Percentiles rank a stretch among this genome's conserved stretches.
Conservation (phyloP, 2,888 invertebrate genomes). For the Drosophila basisetae region DNA sequence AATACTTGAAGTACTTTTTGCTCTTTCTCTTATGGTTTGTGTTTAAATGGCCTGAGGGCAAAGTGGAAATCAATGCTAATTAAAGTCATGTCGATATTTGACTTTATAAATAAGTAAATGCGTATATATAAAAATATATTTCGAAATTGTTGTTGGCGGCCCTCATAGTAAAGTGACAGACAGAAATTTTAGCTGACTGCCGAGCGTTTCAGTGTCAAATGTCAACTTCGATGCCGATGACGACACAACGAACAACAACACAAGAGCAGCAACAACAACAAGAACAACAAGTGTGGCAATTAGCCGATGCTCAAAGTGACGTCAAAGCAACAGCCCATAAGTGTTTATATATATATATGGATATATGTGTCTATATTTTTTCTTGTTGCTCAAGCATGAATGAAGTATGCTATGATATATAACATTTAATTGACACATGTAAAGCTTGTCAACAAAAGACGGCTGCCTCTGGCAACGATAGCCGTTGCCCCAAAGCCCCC, state of each 20-base stretch:
- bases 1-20: conserved; percentile 8
- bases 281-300: conserved; percentile 56
- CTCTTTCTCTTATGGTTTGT: conserved; percentile 2
- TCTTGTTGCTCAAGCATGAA: conserved; percentile 5
- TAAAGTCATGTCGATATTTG: conserved; percentile 60
- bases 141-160: conserved; percentile 57
- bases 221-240: conserved; percentile 62
- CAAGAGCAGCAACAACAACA: conserved; percentile 21
- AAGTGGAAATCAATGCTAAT: conserved; percentile 77
- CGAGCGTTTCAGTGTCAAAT: conserved; percentile 67
- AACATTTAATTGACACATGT: conserved; percentile 77
- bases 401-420: conserved; percentile 63
- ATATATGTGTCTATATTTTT: neutral
- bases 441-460: conserved; percentile 71
- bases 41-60: conserved; percentile 53
- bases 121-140: conserved; percentile 11
- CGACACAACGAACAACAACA: conserved; percentile 46
- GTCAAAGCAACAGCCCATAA: conserved; percentile 54
- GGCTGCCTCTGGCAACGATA: conserved; percentile 53
- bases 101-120: conserved; percentile 20
- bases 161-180: conserved; percentile 59
- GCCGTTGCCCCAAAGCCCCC: conserved; percentile 4
- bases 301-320: conserved; percentile 57
- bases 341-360: conserved; percentile 17
- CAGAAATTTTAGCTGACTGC: conserved; percentile 42